phyloP scores from a whole-genome alignment of 2,888 invertebrate genomes.

The Therioaphis trifolii region DNA sequence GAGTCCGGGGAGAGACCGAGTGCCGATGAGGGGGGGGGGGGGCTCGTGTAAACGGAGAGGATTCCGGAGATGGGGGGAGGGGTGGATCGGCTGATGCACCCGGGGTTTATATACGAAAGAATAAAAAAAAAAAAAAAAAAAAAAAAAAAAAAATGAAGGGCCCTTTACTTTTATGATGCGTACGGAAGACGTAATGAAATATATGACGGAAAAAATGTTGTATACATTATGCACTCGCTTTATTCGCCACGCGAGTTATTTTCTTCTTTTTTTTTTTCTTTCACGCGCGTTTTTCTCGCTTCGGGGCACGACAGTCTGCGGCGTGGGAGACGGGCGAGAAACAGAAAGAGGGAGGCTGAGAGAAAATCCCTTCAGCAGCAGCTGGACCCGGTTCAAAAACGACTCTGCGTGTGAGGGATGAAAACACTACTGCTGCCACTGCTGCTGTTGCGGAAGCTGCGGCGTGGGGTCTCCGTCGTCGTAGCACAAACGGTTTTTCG shows the following conservation, averaged over 20 bases:
- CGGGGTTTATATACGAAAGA: background rate
- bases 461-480: background rate
- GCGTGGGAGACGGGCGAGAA: background rate
- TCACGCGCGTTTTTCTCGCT: slow-evolving; percentile 20
- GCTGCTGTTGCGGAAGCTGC: too few species aligned
- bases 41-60: slow-evolving; percentile 22
- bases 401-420: background rate
- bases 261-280: slow-evolving; percentile 17
- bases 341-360: slow-evolving; percentile 13
- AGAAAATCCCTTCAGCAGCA: slow-evolving; percentile 56
- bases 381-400: slow-evolving; percentile 55
- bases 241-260: slow-evolving; percentile 1
- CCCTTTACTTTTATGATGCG: slow-evolving; percentile 39
- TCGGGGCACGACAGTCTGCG: slow-evolving; percentile 2
- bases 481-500: background rate
- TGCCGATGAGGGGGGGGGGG: too few species aligned
- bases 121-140: too few species aligned
- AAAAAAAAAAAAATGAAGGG: slow-evolving; percentile 29
- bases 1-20: background rate
- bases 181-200: slow-evolving; percentile 40
- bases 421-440: background rate
- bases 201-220: slow-evolving; percentile 33
- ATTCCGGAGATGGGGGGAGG: background rate
- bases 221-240: slow-evolving; percentile 54
- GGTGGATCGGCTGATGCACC: too few species aligned